Conservation (phyloP, 2,888 invertebrate genomes). For the Globia sparganii region DNA sequence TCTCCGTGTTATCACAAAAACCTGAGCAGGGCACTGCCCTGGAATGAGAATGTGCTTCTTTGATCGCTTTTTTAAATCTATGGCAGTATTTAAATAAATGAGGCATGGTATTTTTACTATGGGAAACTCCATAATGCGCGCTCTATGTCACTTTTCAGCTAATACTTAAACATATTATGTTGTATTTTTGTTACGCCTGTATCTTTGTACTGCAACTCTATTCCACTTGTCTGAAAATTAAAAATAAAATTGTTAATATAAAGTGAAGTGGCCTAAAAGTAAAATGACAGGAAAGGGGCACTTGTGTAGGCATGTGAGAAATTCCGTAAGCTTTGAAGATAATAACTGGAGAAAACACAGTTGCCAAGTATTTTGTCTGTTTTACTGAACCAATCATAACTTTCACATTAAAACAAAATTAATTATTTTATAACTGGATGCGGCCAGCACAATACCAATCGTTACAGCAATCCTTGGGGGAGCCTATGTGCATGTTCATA, state of each 20-base stretch:
- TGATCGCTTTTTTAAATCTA: slow-evolving; percentile 28
- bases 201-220: slow-evolving; percentile 67
- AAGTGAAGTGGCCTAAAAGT: not conserved
- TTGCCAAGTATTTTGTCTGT: not conserved
- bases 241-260: slow-evolving; percentile 45
- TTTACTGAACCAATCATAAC: not conserved
- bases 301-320: not conserved
- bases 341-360: not conserved
- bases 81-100: slow-evolving; percentile 40
- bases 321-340: not conserved
- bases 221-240: slow-evolving; percentile 84
- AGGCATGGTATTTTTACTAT: slow-evolving; percentile 46
- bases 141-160: slow-evolving; percentile 75
- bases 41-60: slow-evolving; percentile 53
- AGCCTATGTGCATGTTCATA: not conserved
- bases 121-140: slow-evolving; percentile 49
- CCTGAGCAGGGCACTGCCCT: slow-evolving; percentile 55
- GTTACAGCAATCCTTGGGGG: not conserved
- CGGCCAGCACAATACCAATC: not conserved
- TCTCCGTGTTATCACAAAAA: slow-evolving; percentile 35
- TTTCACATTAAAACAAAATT: not conserved
- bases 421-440: not conserved
- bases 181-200: slow-evolving; percentile 61
- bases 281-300: not conserved
- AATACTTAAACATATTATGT: slow-evolving; percentile 82